Conservation (phyloP, 2,888 invertebrate genomes). For the Macrosiphum euphorbiae region DNA sequence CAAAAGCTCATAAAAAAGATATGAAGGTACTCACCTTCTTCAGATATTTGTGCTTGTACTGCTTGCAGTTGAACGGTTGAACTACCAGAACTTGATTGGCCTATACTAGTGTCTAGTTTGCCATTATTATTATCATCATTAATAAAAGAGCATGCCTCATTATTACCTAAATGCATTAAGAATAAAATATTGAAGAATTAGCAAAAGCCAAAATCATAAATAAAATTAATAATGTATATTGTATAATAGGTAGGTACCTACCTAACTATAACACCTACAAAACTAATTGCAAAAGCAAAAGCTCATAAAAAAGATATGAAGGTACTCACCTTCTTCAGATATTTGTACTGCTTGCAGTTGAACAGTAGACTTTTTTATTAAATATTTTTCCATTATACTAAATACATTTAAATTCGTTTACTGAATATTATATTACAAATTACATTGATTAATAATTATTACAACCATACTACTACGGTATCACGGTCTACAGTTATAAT, state of each 20-base stretch:
- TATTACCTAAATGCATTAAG: not conserved
- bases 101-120: not conserved
- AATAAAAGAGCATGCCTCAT: not conserved
- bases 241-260: not conserved
- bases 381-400: not conserved
- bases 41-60: not conserved
- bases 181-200: not conserved
- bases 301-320: slow-evolving; percentile 8
- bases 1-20: slow-evolving; percentile 8
- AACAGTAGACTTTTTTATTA: not conserved
- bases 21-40: not conserved
- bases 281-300: slow-evolving; percentile 1
- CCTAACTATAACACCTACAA: not conserved
- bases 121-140: not conserved
- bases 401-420: not conserved
- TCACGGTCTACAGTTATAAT: no score
- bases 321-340: not conserved
- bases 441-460: no score
- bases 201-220: not conserved
- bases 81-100: not conserved
- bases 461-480: no score
- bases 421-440: no score
- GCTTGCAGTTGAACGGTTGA: no score
- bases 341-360: not conserved
- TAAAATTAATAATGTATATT: not conserved